A percentile compares a stretch with the other conserved stretches of the same genome.
These are phyloP conservation scores for Caenorhabditis wallacei DNA, from an alignment of 2,888 invertebrate genomes.

Conservation along the genomic window DNA sequence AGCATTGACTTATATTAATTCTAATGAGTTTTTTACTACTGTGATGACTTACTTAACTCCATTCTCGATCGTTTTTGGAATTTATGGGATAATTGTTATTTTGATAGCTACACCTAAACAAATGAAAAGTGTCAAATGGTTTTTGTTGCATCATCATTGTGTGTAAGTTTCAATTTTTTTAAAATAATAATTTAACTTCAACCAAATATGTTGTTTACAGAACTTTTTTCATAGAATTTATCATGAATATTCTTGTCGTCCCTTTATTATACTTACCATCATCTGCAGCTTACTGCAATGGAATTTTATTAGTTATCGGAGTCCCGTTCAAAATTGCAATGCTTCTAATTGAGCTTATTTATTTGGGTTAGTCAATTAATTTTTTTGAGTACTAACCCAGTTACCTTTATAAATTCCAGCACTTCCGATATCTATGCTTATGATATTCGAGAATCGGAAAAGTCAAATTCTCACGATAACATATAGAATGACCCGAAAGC, in stretches of 20 bases:
- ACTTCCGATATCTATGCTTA: conserved; percentile 5
- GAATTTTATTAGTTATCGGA: background rate
- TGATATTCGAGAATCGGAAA: conserved; percentile 21
- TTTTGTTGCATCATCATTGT: conserved; percentile 10
- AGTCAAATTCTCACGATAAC: conserved; percentile 18
- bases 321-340: conserved; percentile 1
- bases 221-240: conserved; percentile 6
- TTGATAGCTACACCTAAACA: conserved; percentile 5
- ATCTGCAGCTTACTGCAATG: conserved; percentile 5
- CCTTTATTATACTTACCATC: conserved; percentile 10
- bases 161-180: background rate
- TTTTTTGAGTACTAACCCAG: background rate
- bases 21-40: background rate
- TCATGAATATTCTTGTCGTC: background rate
- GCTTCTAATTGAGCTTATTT: background rate
- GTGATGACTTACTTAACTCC: background rate
- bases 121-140: conserved; percentile 26
- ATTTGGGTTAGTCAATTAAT: background rate
- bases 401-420: background rate
- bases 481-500: background rate
- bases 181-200: no score
- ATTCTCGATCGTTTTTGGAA: conserved; percentile 13
- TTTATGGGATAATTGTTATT: conserved; percentile 10
- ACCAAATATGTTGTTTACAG: no score
- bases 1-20: background rate